phyloP scores from a whole-genome alignment of 2,113 vertebrate genomes.

The Pao palembangensis region DNA sequence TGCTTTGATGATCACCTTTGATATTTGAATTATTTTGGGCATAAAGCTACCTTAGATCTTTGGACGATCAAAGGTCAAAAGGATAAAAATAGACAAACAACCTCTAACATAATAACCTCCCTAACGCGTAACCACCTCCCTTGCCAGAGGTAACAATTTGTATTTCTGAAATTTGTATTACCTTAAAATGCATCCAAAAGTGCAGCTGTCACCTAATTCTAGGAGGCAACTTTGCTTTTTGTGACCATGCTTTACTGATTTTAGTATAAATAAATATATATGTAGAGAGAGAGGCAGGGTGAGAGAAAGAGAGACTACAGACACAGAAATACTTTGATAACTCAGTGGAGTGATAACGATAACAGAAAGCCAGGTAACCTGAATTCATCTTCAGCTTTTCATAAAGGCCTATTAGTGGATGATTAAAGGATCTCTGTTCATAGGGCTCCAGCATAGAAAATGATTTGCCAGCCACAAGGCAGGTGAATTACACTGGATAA shows the following conservation, averaged over 20 bases:
- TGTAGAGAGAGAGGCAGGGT: constrained; percentile 20
- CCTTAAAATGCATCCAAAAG: too few relatives aligned
- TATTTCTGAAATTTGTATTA: too few relatives aligned
- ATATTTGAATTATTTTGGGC: too few relatives aligned
- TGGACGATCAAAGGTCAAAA: too few relatives aligned
- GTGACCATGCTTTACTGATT: background rate
- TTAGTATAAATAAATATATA: constrained; percentile 6
- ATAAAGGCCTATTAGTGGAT: constrained; percentile 72
- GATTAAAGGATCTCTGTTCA: constrained; percentile 72
- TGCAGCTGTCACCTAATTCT: too few relatives aligned
- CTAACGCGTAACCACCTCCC: too few relatives aligned
- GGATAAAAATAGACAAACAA: too few relatives aligned
- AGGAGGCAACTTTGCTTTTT: too few relatives aligned
- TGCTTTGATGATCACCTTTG: too few relatives aligned
- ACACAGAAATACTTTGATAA: constrained; percentile 67
- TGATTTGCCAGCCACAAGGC: constrained; percentile 60
- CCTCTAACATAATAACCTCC: too few relatives aligned
- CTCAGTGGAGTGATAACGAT: constrained; percentile 60
- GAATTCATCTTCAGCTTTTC: constrained; percentile 73
- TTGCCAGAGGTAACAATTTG: too few relatives aligned
- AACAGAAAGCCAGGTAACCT: constrained; percentile 64
- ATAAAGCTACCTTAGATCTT: too few relatives aligned
- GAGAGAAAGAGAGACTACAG: constrained; percentile 23
- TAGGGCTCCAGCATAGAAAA: constrained; percentile 57
- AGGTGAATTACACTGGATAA: constrained; percentile 63